These are phyloP conservation scores for Martes flavigula DNA, from an alignment of 2,797 vertebrate species.

Conservation along the genomic window DNA sequence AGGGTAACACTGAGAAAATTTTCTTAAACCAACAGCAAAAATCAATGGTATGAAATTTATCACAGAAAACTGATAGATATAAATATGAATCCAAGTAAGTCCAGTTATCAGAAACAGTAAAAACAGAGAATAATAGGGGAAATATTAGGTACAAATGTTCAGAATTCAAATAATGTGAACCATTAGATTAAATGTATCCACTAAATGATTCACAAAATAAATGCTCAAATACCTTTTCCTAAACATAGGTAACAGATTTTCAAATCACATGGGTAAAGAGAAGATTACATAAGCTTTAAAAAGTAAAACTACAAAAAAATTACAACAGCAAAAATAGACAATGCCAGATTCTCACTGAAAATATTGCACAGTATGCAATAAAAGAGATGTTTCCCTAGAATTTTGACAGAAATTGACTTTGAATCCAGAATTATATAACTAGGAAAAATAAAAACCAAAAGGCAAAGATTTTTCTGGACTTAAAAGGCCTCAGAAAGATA, in stretches of 20 bases:
- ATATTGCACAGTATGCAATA: not conserved
- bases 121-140: not conserved
- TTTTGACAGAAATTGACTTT: not conserved
- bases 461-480: not conserved
- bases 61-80: not conserved
- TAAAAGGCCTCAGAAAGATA: not conserved
- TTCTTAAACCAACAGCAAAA: not conserved
- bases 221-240: not conserved
- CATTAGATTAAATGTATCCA: not conserved
- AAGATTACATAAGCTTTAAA: not conserved
- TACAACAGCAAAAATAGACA: not conserved
- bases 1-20: not conserved
- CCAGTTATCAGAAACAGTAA: not conserved
- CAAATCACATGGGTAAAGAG: not conserved
- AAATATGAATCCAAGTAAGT: not conserved
- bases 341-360: not conserved
- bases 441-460: not conserved
- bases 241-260: not conserved
- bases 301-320: not conserved
- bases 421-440: not conserved
- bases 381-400: not conserved
- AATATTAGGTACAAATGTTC: not conserved
- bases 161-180: not conserved
- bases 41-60: not conserved
- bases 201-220: not conserved